A percentile compares a stretch with the other conserved stretches of the same genome.
phyloP scores from a whole-genome alignment of 2,113 vertebrate species.

The Epinephelus moara region DNA sequence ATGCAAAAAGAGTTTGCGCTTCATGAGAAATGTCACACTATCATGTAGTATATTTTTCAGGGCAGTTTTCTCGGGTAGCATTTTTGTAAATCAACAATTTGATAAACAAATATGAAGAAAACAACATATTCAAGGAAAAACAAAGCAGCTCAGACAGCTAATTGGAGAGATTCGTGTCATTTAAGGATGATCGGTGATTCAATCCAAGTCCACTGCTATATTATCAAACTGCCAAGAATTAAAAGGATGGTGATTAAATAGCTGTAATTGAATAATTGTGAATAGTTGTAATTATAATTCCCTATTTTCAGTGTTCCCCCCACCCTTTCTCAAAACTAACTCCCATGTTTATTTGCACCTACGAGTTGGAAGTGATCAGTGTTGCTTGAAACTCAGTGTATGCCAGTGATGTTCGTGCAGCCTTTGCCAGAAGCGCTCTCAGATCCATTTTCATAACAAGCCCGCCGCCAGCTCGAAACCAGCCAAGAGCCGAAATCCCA shows the following conservation, averaged over 20 bases:
- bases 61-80: not conserved
- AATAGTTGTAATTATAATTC: not conserved
- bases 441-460: slow-evolving; percentile 73
- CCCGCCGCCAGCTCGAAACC: slow-evolving; percentile 35
- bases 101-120: not conserved
- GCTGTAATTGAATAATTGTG: not conserved
- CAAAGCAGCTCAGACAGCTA: not conserved
- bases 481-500: slow-evolving; percentile 65
- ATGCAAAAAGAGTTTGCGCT: not conserved
- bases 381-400: slow-evolving; percentile 53
- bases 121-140: not conserved
- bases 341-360: slow-evolving; percentile 57
- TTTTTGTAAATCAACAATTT: slow-evolving; percentile 16
- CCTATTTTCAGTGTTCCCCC: not conserved
- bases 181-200: not conserved
- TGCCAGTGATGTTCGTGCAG: slow-evolving; percentile 61
- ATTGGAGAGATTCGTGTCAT: not conserved
- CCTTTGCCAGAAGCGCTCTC: slow-evolving; percentile 68
- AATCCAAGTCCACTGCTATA: not conserved
- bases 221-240: not conserved
- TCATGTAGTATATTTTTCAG: slow-evolving; percentile 1
- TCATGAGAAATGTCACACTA: too few species aligned
- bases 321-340: slow-evolving; percentile 13
- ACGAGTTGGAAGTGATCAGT: slow-evolving; percentile 60
- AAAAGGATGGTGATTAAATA: not conserved